Evolutionary conservation across 2,113 vertebrate species (phyloP), one percentile per base, ranked within the genome.

Genomic region (Ailurus styani): DNA sequence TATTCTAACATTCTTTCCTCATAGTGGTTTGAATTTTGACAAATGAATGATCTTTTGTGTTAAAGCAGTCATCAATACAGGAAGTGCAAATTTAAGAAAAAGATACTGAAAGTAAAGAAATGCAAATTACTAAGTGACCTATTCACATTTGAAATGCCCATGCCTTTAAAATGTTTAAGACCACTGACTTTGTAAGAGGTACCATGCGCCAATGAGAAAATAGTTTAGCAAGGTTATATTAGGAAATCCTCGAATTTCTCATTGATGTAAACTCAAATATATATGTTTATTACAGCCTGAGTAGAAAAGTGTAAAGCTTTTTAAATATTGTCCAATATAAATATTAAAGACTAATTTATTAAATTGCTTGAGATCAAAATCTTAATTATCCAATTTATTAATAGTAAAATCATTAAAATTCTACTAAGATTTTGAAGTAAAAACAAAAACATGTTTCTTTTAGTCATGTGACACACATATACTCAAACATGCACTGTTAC

Each of bases 11-110:
- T 57, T 90, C 42, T 97, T 68, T 37, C 75, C 70, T 96, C 25
- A 72, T 42, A 95, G n/a, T 31, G 34, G 13, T 94, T 84, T 90
- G 93, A 96, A 75, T 95, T 87, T 45, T 97, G 93, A 97, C 50
- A 96, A 97, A 97, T 93, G 64, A 97, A 97, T 93, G 52, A 29
- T 72, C 15, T 95, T 29, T n/a, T 95, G 37, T 88, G 94, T 97
- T 97, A 93, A 87, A 91, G 62, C 72, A 82, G 75, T 96, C 95
- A 91, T 88, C 75, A 47, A 57, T 85, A 94, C 12, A 97, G 75
- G 75, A 96, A 95, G 55, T 73, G 13, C 37, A 81, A 81, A 47
- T 81, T 97, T 92, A 97, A 94, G 92, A 52, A 92, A 97, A 97
- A 73, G 29, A 87, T 66, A 68, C 23, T 42, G 50, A 90, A 89